Evolutionary conservation across 2,888 invertebrate species (phyloP).

Genomic region (Dasysyrphus tricinctus): DNA sequence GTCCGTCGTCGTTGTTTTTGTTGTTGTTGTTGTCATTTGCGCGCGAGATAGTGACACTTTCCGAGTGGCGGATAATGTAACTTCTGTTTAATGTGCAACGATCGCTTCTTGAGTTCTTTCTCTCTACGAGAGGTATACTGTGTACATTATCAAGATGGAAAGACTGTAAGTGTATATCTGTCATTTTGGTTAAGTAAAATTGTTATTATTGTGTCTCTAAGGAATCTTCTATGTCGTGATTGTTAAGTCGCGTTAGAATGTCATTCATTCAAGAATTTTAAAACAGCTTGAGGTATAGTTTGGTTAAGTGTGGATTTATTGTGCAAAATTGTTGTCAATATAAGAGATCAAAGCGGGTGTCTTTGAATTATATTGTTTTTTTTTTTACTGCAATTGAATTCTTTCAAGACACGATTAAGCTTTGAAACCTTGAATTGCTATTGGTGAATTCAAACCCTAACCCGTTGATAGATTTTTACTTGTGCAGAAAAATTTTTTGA

Average conservation of each 20-base stretch:
- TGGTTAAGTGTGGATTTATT: slow-evolving; percentile 31
- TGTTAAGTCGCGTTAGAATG: slow-evolving; percentile 23
- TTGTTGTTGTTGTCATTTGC: slow-evolving; percentile 44
- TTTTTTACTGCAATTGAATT: background rate
- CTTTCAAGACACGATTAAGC: background rate
- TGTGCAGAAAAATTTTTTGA: no score
- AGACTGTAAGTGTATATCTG: slow-evolving; percentile 28
- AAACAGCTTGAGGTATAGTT: slow-evolving; percentile 2
- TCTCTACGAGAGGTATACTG: background rate
- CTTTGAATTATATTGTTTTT: background rate
- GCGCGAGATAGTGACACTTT: slow-evolving; percentile 38
- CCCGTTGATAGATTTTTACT: no score
- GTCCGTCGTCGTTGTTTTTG: slow-evolving; percentile 44
- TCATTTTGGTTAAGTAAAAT: slow-evolving; percentile 33
- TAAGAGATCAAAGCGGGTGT: slow-evolving; percentile 24
- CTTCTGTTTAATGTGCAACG: slow-evolving; percentile 17
- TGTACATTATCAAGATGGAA: background rate
- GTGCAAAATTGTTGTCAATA: slow-evolving; percentile 30
- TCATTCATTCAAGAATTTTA: slow-evolving; percentile 20
- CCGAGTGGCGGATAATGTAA: slow-evolving; percentile 7
- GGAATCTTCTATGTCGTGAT: slow-evolving; percentile 39
- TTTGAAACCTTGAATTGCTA: background rate
- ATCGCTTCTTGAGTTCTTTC: slow-evolving; percentile 21
- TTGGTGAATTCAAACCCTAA: background rate
- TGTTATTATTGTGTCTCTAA: slow-evolving; percentile 34